phyloP scores from a whole-genome alignment of 2,113 vertebrate species.

The Dipodomys ordii region DNA sequence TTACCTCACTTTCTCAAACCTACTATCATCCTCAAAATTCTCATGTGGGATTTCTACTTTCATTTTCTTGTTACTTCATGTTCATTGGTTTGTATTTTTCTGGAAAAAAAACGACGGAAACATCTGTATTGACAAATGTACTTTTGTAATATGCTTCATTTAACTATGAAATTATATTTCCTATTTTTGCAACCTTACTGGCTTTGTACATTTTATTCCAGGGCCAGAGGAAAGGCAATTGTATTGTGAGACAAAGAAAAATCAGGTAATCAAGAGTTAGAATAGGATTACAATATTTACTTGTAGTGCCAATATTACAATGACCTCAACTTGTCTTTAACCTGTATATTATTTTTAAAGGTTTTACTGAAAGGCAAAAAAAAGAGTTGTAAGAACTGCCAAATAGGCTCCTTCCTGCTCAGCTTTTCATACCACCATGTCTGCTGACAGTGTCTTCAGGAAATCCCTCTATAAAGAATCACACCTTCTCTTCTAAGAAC shows the following conservation, averaged over 20 bases:
- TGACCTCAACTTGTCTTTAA: neutral
- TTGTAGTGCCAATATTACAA: neutral
- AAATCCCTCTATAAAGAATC: neutral
- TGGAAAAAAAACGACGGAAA: neutral
- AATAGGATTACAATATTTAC: neutral
- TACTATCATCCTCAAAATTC: neutral
- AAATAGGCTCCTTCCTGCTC: neutral
- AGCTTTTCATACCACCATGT: neutral
- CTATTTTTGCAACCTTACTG: conserved; percentile 17
- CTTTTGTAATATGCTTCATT: conserved; percentile 11
- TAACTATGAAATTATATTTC: conserved; percentile 28
- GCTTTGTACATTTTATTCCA: conserved; percentile 4
- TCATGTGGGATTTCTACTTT: neutral
- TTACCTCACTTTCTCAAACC: neutral
- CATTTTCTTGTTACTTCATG: neutral
- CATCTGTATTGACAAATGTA: neutral
- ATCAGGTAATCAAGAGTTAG: neutral
- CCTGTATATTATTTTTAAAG: neutral
- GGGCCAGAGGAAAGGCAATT: neutral
- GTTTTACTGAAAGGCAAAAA: neutral
- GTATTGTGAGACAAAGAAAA: neutral
- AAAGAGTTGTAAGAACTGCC: neutral
- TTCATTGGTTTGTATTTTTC: neutral
- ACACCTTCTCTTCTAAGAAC: neutral
- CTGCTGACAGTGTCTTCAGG: neutral